phyloP scores from a whole-genome alignment of 1,140 invertebrate species.

The Psilanteris sp. region DNA sequence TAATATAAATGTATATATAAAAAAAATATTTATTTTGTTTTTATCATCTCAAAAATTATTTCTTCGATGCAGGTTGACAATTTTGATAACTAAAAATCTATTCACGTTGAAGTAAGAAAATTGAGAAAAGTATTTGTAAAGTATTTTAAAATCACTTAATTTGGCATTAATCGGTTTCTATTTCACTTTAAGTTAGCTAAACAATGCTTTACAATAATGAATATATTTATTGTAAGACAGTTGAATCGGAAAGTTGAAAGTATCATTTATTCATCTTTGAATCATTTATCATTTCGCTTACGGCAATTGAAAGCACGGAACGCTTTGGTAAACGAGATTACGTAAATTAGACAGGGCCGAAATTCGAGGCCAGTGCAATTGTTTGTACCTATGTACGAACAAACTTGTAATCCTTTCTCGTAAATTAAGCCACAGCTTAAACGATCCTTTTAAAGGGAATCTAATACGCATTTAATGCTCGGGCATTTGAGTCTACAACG shows the following conservation, averaged over 20 bases:
- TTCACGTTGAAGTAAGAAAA: no score
- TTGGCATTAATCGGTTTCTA: no score
- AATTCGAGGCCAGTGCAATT: constrained; percentile 57
- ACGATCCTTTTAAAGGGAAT: constrained; percentile 69
- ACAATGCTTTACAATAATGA: no score
- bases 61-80: no score
- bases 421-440: constrained; percentile 70
- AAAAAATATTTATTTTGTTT: no score
- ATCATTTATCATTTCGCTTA: constrained; percentile 40
- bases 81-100: no score
- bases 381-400: constrained; percentile 64
- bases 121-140: no score
- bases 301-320: constrained; percentile 51
- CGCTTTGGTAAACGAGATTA: constrained; percentile 63
- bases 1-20: no score
- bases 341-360: constrained; percentile 61
- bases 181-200: no score
- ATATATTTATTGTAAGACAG: constrained; percentile 30
- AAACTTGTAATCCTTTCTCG: constrained; percentile 69
- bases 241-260: constrained; percentile 26
- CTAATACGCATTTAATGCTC: constrained; percentile 67
- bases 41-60: no score
- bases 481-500: constrained; percentile 62
- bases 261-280: constrained; percentile 54
- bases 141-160: no score